Percentiles rank a stretch among this genome's conserved stretches.
Evolutionary conservation across 2,888 invertebrate species (phyloP).

Genomic region (Tethea ocularis): DNA sequence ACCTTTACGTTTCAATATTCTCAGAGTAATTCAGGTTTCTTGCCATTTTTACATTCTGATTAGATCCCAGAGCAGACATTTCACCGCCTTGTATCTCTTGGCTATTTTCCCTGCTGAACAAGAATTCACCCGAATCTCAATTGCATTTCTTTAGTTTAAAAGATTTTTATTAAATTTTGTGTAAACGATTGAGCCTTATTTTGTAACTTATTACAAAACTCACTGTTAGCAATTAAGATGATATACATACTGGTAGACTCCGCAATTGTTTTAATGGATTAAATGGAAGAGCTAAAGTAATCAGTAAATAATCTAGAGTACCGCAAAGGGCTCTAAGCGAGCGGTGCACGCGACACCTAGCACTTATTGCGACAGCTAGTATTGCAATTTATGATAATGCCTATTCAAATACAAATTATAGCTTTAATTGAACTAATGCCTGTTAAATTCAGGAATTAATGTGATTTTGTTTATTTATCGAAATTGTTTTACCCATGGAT

Average conservation of each 20-base stretch:
- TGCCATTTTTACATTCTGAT: conserved; percentile 1
- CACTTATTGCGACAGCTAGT: too few species aligned
- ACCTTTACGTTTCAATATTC: not conserved
- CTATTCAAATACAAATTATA: not conserved
- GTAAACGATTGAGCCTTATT: not conserved
- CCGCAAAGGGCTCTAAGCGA: conserved; percentile 23
- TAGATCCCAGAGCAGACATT: conserved; percentile 3
- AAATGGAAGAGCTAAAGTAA: not conserved
- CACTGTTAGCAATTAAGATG: not conserved
- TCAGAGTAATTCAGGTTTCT: not conserved
- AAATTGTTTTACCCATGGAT: too few species aligned
- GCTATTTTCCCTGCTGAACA: not conserved
- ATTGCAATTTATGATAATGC: conserved; percentile 12
- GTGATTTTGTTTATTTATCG: too few species aligned
- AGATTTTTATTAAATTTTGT: not conserved
- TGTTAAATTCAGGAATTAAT: not conserved
- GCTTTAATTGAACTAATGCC: not conserved
- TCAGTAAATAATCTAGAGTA: conserved; percentile 17
- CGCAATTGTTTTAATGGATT: not conserved
- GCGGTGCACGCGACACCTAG: conserved; percentile 33
- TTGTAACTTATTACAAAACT: not conserved
- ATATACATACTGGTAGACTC: conserved; percentile 1
- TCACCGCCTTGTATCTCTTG: not conserved
- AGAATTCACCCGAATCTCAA: not conserved
- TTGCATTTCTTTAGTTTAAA: too few species aligned